A percentile compares a stretch with the other conserved stretches of the same genome.
Conservation (phyloP, 2,888 invertebrate genomes). For the Cristatella mucedo region DNA sequence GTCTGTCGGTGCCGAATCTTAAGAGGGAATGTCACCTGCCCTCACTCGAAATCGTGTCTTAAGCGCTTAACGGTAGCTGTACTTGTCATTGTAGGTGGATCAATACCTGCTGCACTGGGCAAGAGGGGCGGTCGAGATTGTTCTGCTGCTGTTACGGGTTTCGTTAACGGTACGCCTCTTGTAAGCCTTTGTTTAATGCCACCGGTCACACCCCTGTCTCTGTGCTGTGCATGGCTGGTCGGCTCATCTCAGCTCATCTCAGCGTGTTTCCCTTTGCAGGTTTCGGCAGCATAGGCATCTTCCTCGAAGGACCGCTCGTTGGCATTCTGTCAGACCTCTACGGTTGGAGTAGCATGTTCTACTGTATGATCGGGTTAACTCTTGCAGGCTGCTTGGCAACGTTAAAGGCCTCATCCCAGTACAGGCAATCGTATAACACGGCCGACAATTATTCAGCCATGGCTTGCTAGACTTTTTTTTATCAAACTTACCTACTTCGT, state of each 20-base stretch:
- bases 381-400: constrained; percentile 31
- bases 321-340: constrained; percentile 36
- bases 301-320: constrained; percentile 41
- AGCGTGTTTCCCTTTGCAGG: constrained; percentile 21
- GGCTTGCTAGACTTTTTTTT: too few relatives aligned
- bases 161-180: constrained; percentile 37
- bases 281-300: constrained; percentile 40
- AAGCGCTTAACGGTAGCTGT: too few relatives aligned
- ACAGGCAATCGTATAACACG: too few relatives aligned
- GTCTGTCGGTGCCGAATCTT: too few relatives aligned
- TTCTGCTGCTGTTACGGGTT: constrained; percentile 39
- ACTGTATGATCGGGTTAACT: constrained; percentile 35
- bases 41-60: too few relatives aligned
- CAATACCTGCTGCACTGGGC: constrained; percentile 41
- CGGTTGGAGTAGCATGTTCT: constrained; percentile 40
- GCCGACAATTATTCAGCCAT: too few relatives aligned
- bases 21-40: too few relatives aligned
- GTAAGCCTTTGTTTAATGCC: not conserved
- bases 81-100: too few relatives aligned
- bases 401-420: constrained; percentile 31
- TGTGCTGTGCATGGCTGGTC: too few relatives aligned
- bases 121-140: constrained; percentile 37
- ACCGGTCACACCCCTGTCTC: too few relatives aligned
- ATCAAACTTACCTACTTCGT: too few relatives aligned
- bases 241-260: too few relatives aligned